Evolutionary conservation across 2,797 vertebrate species (phyloP).

Genomic region (Allobates femoralis): DNA sequence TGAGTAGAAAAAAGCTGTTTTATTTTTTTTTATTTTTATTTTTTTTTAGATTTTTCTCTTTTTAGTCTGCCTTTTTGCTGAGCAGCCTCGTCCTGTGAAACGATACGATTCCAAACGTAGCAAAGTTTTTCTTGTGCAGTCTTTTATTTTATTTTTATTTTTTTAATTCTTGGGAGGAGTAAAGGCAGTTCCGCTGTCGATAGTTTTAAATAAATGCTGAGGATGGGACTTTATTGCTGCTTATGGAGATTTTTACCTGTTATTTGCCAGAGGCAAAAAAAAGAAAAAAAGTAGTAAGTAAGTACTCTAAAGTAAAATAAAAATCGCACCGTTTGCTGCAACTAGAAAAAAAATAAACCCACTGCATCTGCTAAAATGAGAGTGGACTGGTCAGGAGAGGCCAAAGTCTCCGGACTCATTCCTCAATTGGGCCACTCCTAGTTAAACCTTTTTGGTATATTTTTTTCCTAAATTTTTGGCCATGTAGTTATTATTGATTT

Average conservation of each 20-base stretch:
- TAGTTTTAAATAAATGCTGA: background rate
- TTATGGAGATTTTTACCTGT: background rate
- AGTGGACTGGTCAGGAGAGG: background rate
- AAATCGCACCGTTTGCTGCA: background rate
- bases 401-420: background rate
- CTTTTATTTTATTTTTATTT: background rate
- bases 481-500: background rate
- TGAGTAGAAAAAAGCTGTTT: slow-evolving; percentile 31
- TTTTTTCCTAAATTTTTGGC: background rate
- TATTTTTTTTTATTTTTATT: background rate
- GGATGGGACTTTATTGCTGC: background rate
- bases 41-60: background rate
- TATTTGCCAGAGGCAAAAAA: background rate
- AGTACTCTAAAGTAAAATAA: background rate
- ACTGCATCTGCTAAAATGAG: background rate
- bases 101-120: background rate
- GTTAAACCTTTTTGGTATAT: too few species aligned
- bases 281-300: background rate
- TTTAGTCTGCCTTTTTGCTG: background rate
- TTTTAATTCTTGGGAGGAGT: background rate
- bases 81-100: background rate
- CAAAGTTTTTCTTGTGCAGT: background rate
- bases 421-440: background rate
- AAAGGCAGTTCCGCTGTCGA: background rate
- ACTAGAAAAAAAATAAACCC: too few species aligned